Base-by-base conservation (phyloP, 2,888 invertebrate genomes). In the Stenotaenia linearis region DNA sequence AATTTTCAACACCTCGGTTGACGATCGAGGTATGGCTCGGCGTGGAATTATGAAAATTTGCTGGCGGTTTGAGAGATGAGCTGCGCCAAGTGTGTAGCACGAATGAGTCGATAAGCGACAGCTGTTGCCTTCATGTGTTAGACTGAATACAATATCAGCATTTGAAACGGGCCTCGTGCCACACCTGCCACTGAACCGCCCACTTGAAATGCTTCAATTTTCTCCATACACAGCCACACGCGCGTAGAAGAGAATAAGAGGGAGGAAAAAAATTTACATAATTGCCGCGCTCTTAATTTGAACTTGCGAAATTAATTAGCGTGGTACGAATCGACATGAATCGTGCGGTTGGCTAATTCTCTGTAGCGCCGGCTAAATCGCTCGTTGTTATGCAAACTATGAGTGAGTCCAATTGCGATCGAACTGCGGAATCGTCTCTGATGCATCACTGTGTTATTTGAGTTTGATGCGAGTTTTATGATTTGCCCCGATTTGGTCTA, bases 91-190 rank as follows among this genome's bases (percentile, higher is more conserved):
- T 50, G 28, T 28, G 25, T 25, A 28, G 25, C 69, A 69, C 25
- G 69, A 69, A 69, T 28, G 69, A 69, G 69, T 69, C 69, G 69
- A 69, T 69, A 69, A 25, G 69, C 28, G 69, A 69, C 69, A 69
- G 69, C 69, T 69, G 69, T 69, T 69, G 69, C 69, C 69, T 69
- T 69, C 69, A 69, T 69, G 69, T 69, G 69, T 69, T 69, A 69
- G 69, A 69, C 69, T 69, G 69, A 69, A 69, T 69, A 69, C 69
- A 69, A 69, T 69, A 69, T 69, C 69, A 69, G 69, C 69, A 69
- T 69, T 69, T 69, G 69, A 69, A 69, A 69, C 69, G 69, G 69
- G 25, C 69, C 25, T 69, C 50, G 50, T 69, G 69, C 69, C 69
- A 69, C 69, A 69, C 69, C 69, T 69, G 69, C 69, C 28, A 12